Evolutionary conservation across 2,888 invertebrate species (phyloP).

Genomic region (Eugnorisma glareosa): DNA sequence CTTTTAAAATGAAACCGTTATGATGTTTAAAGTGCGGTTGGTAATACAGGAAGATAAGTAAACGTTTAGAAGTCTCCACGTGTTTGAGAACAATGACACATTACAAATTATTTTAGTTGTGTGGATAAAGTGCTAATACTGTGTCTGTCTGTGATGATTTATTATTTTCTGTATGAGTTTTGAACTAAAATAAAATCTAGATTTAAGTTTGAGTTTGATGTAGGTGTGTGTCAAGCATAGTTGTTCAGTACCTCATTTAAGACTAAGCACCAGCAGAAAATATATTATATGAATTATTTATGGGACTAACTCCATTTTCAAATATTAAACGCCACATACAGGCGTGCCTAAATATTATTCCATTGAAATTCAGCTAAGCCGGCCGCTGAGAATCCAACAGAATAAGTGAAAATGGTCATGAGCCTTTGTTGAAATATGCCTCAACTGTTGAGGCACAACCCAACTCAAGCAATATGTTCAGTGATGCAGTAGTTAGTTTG

Average conservation of each 20-base stretch:
- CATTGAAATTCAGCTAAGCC: not conserved
- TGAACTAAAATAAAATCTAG: not conserved
- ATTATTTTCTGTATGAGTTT: not conserved
- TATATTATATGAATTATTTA: not conserved
- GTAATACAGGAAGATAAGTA: constrained; percentile 60
- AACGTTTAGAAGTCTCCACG: constrained; percentile 61
- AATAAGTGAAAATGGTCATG: not conserved
- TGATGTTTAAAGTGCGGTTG: not conserved
- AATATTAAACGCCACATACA: not conserved
- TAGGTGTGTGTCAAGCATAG: not conserved
- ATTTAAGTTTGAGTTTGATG: not conserved
- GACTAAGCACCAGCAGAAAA: not conserved
- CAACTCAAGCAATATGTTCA: not conserved
- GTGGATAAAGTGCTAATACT: constrained; percentile 4
- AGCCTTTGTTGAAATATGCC: not conserved
- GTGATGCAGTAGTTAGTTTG: too few species aligned
- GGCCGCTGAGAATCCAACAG: not conserved
- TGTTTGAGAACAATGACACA: constrained; percentile 53
- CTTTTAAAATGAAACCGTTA: not conserved
- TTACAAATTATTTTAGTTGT: constrained; percentile 43
- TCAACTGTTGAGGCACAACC: not conserved
- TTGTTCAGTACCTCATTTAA: not conserved
- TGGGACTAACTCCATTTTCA: not conserved
- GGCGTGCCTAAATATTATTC: not conserved
- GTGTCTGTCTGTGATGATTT: not conserved